Evolutionary conservation across 2,113 vertebrate genomes (phyloP).

Genomic region (Siniperca knerii): DNA sequence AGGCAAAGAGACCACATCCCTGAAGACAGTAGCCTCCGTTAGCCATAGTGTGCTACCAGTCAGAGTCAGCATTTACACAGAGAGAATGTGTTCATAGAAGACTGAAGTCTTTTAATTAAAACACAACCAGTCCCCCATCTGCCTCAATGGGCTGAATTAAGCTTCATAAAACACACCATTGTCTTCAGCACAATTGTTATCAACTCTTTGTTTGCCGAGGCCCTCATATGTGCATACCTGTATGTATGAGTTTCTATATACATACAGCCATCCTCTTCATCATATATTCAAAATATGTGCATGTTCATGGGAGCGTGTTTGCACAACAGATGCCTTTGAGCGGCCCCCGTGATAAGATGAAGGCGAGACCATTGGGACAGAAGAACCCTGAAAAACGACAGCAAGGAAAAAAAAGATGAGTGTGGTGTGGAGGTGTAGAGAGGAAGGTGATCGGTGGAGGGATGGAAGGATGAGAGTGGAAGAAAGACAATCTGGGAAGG

Average conservation of each 20-base stretch:
- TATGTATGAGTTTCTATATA: constrained; percentile 23
- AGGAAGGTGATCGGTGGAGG: constrained; percentile 47
- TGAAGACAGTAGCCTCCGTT: constrained; percentile 44
- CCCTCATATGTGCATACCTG: constrained; percentile 28
- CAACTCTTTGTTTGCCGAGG: constrained; percentile 71
- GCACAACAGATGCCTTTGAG: constrained; percentile 72
- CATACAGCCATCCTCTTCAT: constrained; percentile 51
- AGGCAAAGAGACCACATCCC: constrained; percentile 43
- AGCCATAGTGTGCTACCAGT: constrained; percentile 31
- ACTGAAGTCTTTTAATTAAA: constrained; percentile 80
- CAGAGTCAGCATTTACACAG: constrained; percentile 63
- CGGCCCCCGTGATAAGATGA: constrained; percentile 61
- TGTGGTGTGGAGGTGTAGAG: constrained; percentile 41
- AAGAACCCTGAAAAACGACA: constrained; percentile 47
- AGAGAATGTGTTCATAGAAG: constrained; percentile 57
- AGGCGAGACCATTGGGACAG: constrained; percentile 54
- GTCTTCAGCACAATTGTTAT: constrained; percentile 66
- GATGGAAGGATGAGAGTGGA: constrained; percentile 61
- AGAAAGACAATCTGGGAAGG: constrained; percentile 79
- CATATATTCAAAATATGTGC: constrained; percentile 66
- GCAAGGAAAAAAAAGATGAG: constrained; percentile 15
- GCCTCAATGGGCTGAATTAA: constrained; percentile 59
- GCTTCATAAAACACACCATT: constrained; percentile 61
- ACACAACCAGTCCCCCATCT: constrained; percentile 64
- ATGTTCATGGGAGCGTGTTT: constrained; percentile 58